Evolutionary conservation across 2,113 vertebrate species (phyloP).

Genomic region (Numenius arquata): DNA sequence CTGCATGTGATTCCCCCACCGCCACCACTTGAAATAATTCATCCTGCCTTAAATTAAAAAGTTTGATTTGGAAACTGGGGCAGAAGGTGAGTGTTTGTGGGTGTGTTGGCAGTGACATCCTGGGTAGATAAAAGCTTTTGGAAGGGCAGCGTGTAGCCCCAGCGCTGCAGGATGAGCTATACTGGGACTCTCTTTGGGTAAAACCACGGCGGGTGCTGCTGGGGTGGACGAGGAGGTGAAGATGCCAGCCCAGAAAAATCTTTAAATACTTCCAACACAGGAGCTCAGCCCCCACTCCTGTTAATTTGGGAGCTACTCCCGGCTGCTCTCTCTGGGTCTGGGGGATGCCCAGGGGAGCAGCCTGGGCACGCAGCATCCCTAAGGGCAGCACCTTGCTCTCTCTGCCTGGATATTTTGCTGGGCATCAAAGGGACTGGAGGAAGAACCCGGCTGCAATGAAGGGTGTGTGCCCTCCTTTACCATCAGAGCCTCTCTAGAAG

Average conservation of each 20-base stretch:
- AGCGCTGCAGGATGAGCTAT: not conserved
- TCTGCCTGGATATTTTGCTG: not conserved
- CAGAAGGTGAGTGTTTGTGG: constrained; percentile 1
- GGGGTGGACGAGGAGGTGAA: constrained; percentile 43
- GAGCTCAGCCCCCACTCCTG: constrained; percentile 19
- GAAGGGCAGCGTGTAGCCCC: not conserved
- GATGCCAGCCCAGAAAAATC: not conserved
- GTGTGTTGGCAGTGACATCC: not conserved
- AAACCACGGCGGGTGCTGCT: not conserved
- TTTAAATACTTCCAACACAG: constrained; percentile 8
- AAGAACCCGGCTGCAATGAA: not conserved
- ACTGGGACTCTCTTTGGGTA: not conserved
- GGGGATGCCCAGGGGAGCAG: not conserved
- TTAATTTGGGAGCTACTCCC: constrained; percentile 16
- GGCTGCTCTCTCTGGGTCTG: not conserved
- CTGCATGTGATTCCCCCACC: not conserved
- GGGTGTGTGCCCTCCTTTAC: not conserved
- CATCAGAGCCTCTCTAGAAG: not conserved
- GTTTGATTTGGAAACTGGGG: constrained; percentile 14
- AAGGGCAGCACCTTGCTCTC: not conserved
- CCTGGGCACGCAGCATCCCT: not conserved
- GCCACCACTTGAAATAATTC: not conserved
- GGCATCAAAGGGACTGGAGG: not conserved
- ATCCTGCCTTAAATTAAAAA: not conserved
- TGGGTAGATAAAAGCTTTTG: not conserved